These are phyloP conservation scores for Caenorhabditis japonica DNA, from an alignment of 2,888 invertebrate genomes.

Conservation along the genomic window DNA sequence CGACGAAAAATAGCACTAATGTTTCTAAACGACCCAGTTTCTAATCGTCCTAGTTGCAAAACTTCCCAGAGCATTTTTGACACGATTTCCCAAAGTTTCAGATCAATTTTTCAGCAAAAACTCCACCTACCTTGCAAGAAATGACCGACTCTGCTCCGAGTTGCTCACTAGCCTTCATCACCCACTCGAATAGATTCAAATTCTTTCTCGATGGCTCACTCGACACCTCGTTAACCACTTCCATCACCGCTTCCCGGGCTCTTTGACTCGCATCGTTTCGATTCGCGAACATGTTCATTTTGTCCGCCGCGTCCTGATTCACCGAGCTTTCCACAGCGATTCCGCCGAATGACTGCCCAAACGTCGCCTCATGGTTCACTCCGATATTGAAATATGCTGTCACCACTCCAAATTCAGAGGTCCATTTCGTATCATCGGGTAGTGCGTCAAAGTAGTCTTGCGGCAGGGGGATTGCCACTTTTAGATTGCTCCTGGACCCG, in stretches of 20 bases:
- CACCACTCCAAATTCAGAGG: conserved; percentile 39
- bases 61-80: too few relatives aligned
- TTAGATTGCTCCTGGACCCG: conserved; percentile 62
- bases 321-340: conserved; percentile 53
- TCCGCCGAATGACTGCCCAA: conserved; percentile 69
- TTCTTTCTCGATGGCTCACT: conserved; percentile 74
- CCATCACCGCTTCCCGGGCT: conserved; percentile 60
- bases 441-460: conserved; percentile 62
- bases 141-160: conserved; percentile 51
- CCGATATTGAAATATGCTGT: conserved; percentile 62
- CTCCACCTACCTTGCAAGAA: conserved; percentile 42
- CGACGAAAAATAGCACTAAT: too few relatives aligned
- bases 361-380: conserved; percentile 74
- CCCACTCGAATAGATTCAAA: conserved; percentile 71
- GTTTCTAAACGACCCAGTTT: too few relatives aligned
- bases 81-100: not conserved
- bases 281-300: conserved; percentile 51
- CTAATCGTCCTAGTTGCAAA: too few relatives aligned
- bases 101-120: not conserved
- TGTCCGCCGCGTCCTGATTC: conserved; percentile 62
- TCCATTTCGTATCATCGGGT: conserved; percentile 57
- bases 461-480: conserved; percentile 69
- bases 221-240: conserved; percentile 68
- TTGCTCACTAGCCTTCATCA: conserved; percentile 62
- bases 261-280: conserved; percentile 31